Percentiles rank a stretch among this genome's conserved stretches.
Conservation (phyloP, 1,140 invertebrate species). For the Trissolcus basalis region DNA sequence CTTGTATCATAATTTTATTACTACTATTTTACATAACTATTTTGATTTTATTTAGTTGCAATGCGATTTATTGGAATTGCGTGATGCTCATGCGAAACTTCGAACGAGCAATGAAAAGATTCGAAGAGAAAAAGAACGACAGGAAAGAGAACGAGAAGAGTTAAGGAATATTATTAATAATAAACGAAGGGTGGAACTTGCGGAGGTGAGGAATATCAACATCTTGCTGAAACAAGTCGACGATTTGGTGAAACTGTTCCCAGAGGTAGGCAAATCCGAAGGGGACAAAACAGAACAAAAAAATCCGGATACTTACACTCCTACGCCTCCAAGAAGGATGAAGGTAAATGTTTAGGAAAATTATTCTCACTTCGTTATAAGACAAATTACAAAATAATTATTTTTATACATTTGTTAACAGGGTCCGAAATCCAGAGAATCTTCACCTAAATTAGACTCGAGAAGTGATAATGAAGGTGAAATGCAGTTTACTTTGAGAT, state of each 20-base stretch:
- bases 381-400: too few species aligned
- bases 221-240: constrained; percentile 86
- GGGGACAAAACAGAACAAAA: constrained; percentile 59
- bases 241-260: constrained; percentile 83
- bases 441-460: constrained; percentile 77
- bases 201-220: constrained; percentile 81
- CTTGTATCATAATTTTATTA: too few species aligned
- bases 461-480: constrained; percentile 74
- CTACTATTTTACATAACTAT: constrained; percentile 1
- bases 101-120: constrained; percentile 94
- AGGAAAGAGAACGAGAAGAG: constrained; percentile 88
- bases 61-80: constrained; percentile 89
- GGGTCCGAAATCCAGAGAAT: constrained; percentile 79
- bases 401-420: constrained; percentile 26
- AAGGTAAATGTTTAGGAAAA: constrained; percentile 66
- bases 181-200: constrained; percentile 77
- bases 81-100: constrained; percentile 93
- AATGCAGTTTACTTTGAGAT: neutral
- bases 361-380: too few species aligned
- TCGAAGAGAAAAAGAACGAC: constrained; percentile 88
- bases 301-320: constrained; percentile 70
- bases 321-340: constrained; percentile 78
- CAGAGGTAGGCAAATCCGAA: constrained; percentile 76
- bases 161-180: constrained; percentile 76
- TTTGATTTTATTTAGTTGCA: constrained; percentile 80